Evolutionary conservation across 1,140 invertebrate genomes (phyloP), one percentile per base, ranked within the genome.

Genomic region (Drosophila watanabei): DNA sequence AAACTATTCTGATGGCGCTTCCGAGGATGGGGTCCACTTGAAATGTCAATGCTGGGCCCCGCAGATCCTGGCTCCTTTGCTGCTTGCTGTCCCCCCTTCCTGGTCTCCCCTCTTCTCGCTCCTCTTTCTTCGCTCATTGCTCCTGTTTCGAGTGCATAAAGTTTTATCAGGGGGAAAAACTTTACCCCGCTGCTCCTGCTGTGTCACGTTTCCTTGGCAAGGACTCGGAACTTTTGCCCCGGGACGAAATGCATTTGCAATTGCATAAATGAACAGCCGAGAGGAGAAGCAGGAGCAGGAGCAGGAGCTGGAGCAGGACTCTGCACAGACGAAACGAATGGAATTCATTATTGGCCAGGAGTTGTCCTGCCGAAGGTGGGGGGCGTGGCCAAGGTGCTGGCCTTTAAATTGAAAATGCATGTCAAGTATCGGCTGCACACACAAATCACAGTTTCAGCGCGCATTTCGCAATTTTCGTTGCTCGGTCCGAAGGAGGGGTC

Each of bases 351-450:
- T 89, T 86, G 80, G 68, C 57, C 66, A 45, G 71, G 45, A 73
- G 69, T 61, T 73, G 71, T 61, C 56, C 70, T 51, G 54, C 37
- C 5, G 1, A n/a, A 18, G 56, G 62, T 30, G 46, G 28, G 48
- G 52, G 43, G 45, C 39, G 56, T 16, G 43, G 37, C 32, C 80
- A 83, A 85, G 85, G 70, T 81, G 72, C 62, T 75, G 62, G 68
- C 79, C 71, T 52, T 73, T 80, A 86, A 90, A 90, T 90, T 90
- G 86, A 86, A 90, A 90, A 90, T 90, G 71, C 87, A 90, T 90
- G 86, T 90, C 86, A 87, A 90, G 75, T 76, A 86, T 88, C 54
- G 54, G 58, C 49, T 78, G 75, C 72, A 57, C 65, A 80, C 79
- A 91, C 87, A 90, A 91, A 90, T 90, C 82, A 82, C 72, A 72